Evolutionary conservation across 1,140 invertebrate species (phyloP).

Genomic region (Drosophila watanabei): DNA sequence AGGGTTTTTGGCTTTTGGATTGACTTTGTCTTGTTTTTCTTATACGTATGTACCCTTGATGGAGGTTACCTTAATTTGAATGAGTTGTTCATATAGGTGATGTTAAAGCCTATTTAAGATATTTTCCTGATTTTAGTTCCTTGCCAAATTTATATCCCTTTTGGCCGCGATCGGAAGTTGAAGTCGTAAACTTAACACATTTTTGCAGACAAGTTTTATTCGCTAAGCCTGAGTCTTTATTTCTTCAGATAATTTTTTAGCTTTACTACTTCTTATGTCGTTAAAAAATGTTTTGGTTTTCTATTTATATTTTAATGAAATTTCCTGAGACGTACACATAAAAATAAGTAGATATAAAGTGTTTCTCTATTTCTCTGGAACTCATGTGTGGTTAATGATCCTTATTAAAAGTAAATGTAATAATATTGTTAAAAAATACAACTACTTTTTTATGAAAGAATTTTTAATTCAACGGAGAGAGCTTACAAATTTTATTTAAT

Average conservation of each 20-base stretch:
- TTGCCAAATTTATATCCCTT: not conserved
- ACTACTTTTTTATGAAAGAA: no score
- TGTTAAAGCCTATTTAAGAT: not conserved
- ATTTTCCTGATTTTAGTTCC: conserved; percentile 1
- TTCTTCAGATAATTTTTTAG: not conserved
- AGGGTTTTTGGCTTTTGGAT: conserved; percentile 37
- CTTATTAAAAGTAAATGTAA: no score
- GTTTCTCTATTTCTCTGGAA: not conserved
- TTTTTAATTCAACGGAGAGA: no score
- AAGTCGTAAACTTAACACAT: not conserved
- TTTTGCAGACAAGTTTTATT: not conserved
- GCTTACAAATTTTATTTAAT: no score
- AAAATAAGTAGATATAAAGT: not conserved
- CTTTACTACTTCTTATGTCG: conserved; percentile 1
- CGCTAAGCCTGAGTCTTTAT: not conserved
- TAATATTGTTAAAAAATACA: no score
- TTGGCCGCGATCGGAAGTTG: not conserved
- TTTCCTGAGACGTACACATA: not conserved
- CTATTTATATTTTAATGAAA: not conserved
- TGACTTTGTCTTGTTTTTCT: conserved; percentile 18
- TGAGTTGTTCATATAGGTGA: not conserved
- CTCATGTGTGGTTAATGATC: not conserved
- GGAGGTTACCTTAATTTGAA: conserved; percentile 9
- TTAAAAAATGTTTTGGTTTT: conserved; percentile 1
- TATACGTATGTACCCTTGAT: conserved; percentile 35